Percentiles rank a stretch among this genome's conserved stretches.
phyloP scores from a whole-genome alignment of 2,797 vertebrate genomes.

The Gymnopithys bicolor region DNA sequence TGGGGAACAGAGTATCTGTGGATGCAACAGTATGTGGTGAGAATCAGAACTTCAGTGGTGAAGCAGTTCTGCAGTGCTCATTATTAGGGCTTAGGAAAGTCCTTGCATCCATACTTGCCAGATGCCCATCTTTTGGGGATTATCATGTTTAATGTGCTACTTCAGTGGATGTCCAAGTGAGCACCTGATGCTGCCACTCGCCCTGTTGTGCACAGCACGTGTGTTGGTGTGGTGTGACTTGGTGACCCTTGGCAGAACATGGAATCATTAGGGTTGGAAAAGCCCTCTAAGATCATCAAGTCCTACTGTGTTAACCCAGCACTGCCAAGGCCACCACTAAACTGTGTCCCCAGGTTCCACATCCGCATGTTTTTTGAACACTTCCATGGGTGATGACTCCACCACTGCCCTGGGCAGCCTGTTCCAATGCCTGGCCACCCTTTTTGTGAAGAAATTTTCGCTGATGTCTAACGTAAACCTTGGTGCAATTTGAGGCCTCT shows the following conservation, averaged over 20 bases:
- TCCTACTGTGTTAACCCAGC: neutral
- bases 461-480: neutral
- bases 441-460: neutral
- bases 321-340: neutral
- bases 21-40: rapidly evolving
- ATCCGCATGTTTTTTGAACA: neutral
- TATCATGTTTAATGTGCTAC: rapidly evolving
- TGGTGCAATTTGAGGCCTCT: neutral
- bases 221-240: neutral
- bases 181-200: rapidly evolving
- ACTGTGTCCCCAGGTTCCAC: neutral
- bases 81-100: neutral
- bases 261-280: neutral
- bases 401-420: neutral
- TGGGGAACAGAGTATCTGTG: neutral
- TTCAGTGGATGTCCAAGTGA: neutral
- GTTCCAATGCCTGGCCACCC: neutral
- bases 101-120: neutral
- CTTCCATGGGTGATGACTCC: neutral
- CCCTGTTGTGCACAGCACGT: rapidly evolving
- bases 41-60: neutral
- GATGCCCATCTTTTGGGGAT: neutral
- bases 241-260: neutral
- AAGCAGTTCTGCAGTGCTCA: neutral
- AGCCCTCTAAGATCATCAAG: neutral